Evolutionary conservation across 2,888 invertebrate genomes (phyloP).

Genomic region (Ypsolopha sequella): DNA sequence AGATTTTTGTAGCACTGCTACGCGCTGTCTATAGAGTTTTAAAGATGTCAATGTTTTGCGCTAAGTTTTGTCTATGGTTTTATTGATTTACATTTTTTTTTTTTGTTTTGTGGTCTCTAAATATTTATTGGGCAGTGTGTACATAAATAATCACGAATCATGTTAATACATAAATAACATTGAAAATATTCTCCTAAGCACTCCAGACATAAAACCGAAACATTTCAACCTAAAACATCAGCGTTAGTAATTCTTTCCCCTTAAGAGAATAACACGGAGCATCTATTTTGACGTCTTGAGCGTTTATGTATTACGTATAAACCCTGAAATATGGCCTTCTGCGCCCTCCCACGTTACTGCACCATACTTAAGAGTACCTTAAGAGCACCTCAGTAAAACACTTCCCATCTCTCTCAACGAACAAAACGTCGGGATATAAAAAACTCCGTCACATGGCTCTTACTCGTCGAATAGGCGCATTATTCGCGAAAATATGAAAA

Average conservation of each 20-base stretch:
- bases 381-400: conserved; percentile 19
- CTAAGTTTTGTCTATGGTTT: too few species aligned
- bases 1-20: too few species aligned
- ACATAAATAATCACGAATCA: too few species aligned
- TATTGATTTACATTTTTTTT: too few species aligned
- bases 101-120: too few species aligned
- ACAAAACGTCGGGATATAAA: conserved; percentile 12
- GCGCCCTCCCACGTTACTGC: conserved; percentile 16
- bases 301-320: conserved; percentile 36
- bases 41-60: too few species aligned
- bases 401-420: conserved; percentile 15
- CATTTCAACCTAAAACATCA: neutral
- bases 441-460: conserved; percentile 16
- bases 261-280: conserved; percentile 32
- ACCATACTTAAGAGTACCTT: conserved; percentile 1
- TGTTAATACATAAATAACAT: too few species aligned
- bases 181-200: too few species aligned
- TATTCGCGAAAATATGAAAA: conserved; percentile 62
- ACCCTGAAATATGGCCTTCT: conserved; percentile 36
- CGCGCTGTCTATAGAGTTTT: too few species aligned
- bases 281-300: conserved; percentile 28
- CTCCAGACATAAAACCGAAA: too few species aligned
- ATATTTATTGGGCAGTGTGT: too few species aligned
- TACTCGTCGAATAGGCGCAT: conserved; percentile 28
- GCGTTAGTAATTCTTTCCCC: conserved; percentile 38